Conservation (phyloP, 2,113 vertebrate genomes). For the Bos taurus region DNA sequence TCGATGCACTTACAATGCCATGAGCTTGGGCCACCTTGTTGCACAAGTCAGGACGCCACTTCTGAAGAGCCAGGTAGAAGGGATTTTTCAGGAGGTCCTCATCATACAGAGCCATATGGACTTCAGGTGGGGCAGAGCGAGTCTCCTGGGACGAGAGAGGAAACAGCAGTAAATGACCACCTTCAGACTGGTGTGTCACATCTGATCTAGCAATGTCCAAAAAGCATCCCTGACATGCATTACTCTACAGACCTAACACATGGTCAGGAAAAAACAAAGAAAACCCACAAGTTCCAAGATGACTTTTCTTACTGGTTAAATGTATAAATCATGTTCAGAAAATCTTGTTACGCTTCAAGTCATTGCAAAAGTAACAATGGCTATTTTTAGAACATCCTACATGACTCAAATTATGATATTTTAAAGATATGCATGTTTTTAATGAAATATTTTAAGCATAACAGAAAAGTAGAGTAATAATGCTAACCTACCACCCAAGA, state of each 20-base stretch:
- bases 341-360: not conserved
- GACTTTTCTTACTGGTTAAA: not conserved
- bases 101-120: slow-evolving; percentile 98
- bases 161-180: not conserved
- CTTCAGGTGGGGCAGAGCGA: slow-evolving; percentile 64
- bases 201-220: not conserved
- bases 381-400: not conserved
- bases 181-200: not conserved
- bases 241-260: not conserved
- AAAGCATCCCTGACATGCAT: not conserved
- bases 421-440: not conserved
- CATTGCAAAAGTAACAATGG: not conserved
- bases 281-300: not conserved
- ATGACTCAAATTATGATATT: not conserved
- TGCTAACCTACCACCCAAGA: not conserved
- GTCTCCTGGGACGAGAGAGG: slow-evolving; percentile 58
- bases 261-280: not conserved
- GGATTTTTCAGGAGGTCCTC: slow-evolving; percentile 96
- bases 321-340: not conserved
- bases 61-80: slow-evolving; percentile 94
- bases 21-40: slow-evolving; percentile 88
- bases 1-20: slow-evolving; percentile 88
- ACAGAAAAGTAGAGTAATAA: not conserved
- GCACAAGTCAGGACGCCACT: slow-evolving; percentile 90
- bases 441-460: not conserved